A percentile compares a stretch with the other conserved stretches of the same genome.
Conservation (phyloP, 2,113 vertebrate genomes). For the Plecturocebus donacophilus region DNA sequence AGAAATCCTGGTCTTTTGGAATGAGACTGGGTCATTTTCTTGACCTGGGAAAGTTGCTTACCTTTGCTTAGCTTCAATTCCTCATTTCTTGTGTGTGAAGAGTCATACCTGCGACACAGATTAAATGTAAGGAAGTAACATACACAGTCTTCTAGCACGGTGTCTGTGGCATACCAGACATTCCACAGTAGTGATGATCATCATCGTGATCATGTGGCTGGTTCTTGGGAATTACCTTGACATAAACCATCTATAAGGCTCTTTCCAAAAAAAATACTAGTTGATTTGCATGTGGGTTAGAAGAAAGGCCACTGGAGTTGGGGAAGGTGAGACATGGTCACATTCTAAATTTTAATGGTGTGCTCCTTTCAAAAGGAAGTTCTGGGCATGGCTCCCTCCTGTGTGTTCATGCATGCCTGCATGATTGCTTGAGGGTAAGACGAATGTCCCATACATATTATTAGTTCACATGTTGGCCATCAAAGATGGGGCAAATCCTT, state of each 20-base stretch:
- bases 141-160: accelerated
- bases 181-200: accelerated
- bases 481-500: not conserved
- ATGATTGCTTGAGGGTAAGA: no score
- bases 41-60: not conserved
- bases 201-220: not conserved
- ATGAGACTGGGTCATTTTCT: not conserved
- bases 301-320: not conserved
- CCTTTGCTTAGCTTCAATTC: not conserved
- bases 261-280: not conserved
- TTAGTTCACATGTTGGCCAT: not conserved
- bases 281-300: not conserved
- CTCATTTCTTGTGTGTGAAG: not conserved
- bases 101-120: not conserved
- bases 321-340: not conserved
- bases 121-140: not conserved
- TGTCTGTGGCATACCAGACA: accelerated
- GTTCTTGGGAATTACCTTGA: not conserved
- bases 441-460: not conserved
- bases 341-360: not conserved
- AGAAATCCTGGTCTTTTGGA: not conserved
- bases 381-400: not conserved
- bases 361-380: not conserved
- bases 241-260: not conserved
- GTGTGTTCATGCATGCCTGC: not conserved